Evolutionary conservation across 2,797 vertebrate species (phyloP).

Genomic region (Prunella strophiata): DNA sequence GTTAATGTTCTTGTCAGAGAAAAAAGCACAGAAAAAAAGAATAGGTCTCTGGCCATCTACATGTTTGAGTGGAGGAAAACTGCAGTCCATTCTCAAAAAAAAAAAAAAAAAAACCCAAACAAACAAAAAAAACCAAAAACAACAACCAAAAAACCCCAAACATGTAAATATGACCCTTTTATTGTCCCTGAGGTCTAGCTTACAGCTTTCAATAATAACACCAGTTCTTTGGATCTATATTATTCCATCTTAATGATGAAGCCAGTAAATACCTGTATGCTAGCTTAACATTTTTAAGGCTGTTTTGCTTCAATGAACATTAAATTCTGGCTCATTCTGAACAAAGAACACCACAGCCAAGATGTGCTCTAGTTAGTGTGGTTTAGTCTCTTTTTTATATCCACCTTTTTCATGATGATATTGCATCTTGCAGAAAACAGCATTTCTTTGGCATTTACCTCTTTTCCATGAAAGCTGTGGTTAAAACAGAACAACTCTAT

Average conservation of each 20-base stretch:
- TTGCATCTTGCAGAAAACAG: neutral
- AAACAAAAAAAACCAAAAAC: neutral
- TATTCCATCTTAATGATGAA: neutral
- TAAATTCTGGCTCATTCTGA: neutral
- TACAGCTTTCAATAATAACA: neutral
- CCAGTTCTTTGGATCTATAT: neutral
- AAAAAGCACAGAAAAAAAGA: neutral
- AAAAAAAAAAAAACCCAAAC: no score
- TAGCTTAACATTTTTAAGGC: neutral
- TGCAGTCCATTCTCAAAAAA: neutral
- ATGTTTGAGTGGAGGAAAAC: neutral
- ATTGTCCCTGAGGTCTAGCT: neutral
- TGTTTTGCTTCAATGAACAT: neutral
- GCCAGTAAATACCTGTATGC: neutral
- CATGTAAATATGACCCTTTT: neutral
- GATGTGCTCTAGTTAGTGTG: neutral
- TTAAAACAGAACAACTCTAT: neutral
- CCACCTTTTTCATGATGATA: neutral
- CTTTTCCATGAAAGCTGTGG: neutral
- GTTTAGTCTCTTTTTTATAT: neutral
- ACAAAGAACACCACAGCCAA: neutral
- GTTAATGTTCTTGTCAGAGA: neutral
- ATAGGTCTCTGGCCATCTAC: neutral
- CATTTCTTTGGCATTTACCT: neutral
- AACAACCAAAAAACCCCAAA: no score